Evolutionary conservation across 2,797 vertebrate genomes (phyloP).

Genomic region (Podargus strigoides): DNA sequence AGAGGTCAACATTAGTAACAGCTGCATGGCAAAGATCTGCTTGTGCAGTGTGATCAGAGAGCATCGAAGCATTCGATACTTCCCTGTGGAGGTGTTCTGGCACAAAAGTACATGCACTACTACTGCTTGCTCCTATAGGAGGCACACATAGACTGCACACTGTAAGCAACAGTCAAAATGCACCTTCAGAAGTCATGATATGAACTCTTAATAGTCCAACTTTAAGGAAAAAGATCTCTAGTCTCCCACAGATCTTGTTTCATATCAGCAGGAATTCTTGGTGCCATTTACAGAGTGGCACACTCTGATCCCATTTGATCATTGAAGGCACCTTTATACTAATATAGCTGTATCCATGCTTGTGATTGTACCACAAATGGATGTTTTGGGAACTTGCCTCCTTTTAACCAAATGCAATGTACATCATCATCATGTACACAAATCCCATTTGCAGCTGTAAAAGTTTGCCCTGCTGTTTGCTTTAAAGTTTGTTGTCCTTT

Average conservation of each 20-base stretch:
- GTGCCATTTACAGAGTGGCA: neutral
- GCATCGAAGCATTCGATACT: fast-evolving
- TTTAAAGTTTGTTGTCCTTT: slow-evolving; percentile 26
- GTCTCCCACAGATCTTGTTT: neutral
- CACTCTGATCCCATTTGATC: neutral
- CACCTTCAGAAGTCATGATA: neutral
- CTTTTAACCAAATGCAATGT: neutral
- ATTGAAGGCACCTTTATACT: neutral
- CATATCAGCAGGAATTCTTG: neutral
- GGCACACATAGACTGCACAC: neutral
- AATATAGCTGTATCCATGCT: neutral
- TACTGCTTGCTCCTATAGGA: neutral
- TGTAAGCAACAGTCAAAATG: neutral
- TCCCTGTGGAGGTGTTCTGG: neutral
- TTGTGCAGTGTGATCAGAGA: fast-evolving
- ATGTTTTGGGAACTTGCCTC: neutral
- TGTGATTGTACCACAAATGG: neutral
- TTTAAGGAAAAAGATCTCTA: neutral
- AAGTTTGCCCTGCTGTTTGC: neutral
- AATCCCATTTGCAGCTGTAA: neutral
- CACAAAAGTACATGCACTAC: neutral
- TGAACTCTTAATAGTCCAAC: neutral
- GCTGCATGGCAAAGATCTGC: neutral
- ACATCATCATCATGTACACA: neutral
- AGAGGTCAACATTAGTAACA: neutral